phyloP scores from a whole-genome alignment of 2,888 invertebrate species.

The Archips xylosteana region DNA sequence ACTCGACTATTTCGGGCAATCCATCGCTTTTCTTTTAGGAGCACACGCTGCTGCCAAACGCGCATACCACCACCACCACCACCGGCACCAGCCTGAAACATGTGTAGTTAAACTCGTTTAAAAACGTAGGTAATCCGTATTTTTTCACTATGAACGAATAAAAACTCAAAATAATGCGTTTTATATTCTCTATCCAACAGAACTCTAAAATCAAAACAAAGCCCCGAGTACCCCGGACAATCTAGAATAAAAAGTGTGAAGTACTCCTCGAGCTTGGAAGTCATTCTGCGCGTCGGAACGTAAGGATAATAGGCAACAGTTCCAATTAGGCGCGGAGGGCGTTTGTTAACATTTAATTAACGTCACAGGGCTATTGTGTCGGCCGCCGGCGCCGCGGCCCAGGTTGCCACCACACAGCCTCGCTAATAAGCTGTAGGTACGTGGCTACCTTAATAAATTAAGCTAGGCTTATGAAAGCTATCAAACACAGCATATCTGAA shows the following conservation, averaged over 20 bases:
- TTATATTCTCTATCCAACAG: not conserved
- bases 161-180: not conserved
- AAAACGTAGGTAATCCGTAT: no score
- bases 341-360: slow-evolving; percentile 86
- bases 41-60: no score
- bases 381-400: slow-evolving; percentile 70
- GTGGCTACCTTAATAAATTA: slow-evolving; percentile 52
- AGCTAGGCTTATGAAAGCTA: slow-evolving; percentile 44
- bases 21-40: no score
- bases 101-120: no score
- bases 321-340: slow-evolving; percentile 85
- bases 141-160: no score
- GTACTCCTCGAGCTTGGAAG: slow-evolving; percentile 74
- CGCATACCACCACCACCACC: no score
- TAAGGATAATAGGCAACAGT: slow-evolving; percentile 85
- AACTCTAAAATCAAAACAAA: slow-evolving; percentile 54
- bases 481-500: not conserved
- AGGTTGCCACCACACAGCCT: slow-evolving; percentile 53
- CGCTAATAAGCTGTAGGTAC: slow-evolving; percentile 7
- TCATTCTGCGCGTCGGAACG: slow-evolving; percentile 78
- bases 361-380: slow-evolving; percentile 82
- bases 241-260: slow-evolving; percentile 71
- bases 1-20: no score
- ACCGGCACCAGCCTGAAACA: no score
- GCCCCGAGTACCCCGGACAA: slow-evolving; percentile 64